phyloP scores from a whole-genome alignment of 37 sponge, comb jelly and placozoan genomes.

The Spongia lamella region DNA sequence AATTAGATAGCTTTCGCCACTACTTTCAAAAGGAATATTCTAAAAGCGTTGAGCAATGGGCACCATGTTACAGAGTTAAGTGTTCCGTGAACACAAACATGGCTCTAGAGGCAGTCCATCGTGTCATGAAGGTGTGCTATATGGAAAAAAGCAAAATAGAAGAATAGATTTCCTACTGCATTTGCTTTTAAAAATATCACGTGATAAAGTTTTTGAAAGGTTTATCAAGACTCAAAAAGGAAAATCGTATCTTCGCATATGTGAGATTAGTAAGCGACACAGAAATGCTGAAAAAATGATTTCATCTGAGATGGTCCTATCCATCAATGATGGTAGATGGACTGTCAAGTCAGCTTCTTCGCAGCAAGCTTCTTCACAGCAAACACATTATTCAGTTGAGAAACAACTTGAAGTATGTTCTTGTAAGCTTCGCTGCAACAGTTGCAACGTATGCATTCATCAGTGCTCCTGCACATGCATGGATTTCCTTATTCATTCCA shows the following conservation, averaged over 20 bases:
- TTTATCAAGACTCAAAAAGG: conserved; percentile 54
- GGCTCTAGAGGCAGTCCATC: conserved; percentile 63
- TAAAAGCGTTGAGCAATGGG: conserved; percentile 45
- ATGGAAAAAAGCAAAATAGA: conserved; percentile 34
- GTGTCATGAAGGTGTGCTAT: conserved; percentile 47
- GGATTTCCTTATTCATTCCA: too few relatives aligned
- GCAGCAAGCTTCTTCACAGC: too few relatives aligned
- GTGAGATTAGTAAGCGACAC: conserved; percentile 18
- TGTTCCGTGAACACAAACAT: conserved; percentile 62
- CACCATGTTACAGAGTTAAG: conserved; percentile 38
- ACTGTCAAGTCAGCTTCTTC: too few relatives aligned
- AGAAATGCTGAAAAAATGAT: too few relatives aligned
- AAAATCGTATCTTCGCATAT: conserved; percentile 16
- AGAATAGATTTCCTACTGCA: conserved; percentile 38
- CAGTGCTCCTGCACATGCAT: too few relatives aligned
- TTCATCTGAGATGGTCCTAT: too few relatives aligned
- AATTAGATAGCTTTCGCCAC: conserved; percentile 3
- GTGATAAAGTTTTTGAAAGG: conserved; percentile 63
- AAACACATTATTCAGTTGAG: too few relatives aligned
- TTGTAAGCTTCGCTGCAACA: too few relatives aligned
- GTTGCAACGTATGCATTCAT: too few relatives aligned
- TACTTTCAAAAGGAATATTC: conserved; percentile 48
- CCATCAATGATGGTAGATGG: too few relatives aligned
- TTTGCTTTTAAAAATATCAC: conserved; percentile 34
- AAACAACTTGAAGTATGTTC: too few relatives aligned